phyloP scores from a whole-genome alignment of 2,113 vertebrate genomes.

The Erythrolamprus reginae region DNA sequence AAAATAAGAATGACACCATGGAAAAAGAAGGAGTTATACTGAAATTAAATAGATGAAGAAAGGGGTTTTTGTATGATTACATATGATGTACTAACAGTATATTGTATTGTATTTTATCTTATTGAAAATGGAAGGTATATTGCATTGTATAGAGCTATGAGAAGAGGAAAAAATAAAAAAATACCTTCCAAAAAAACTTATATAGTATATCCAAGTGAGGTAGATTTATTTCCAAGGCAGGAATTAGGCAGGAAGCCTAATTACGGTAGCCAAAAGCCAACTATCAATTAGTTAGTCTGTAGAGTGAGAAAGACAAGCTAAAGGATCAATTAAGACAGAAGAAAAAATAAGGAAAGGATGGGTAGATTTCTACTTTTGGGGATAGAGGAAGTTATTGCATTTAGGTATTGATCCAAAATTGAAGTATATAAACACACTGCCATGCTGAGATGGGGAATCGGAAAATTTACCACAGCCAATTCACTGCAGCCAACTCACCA shows the following conservation, averaged over 20 bases:
- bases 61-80: too few species aligned
- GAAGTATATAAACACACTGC: not conserved
- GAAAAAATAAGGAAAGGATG: not conserved
- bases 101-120: too few species aligned
- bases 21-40: too few species aligned
- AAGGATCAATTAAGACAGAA: not conserved
- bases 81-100: too few species aligned
- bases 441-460: not conserved
- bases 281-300: not conserved
- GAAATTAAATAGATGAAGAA: too few species aligned
- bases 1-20: too few species aligned
- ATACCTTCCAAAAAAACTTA: too few species aligned
- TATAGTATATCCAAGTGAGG: not conserved
- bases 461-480: too few species aligned
- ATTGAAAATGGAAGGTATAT: too few species aligned
- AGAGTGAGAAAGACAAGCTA: not conserved
- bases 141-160: too few species aligned
- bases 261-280: not conserved
- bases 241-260: not conserved
- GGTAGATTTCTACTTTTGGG: not conserved
- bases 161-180: too few species aligned
- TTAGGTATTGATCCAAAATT: not conserved
- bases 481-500: too few species aligned
- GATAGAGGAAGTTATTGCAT: not conserved
- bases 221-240: not conserved